phyloP scores from a whole-genome alignment of 2,797 vertebrate genomes.

The Cuniculus paca region DNA sequence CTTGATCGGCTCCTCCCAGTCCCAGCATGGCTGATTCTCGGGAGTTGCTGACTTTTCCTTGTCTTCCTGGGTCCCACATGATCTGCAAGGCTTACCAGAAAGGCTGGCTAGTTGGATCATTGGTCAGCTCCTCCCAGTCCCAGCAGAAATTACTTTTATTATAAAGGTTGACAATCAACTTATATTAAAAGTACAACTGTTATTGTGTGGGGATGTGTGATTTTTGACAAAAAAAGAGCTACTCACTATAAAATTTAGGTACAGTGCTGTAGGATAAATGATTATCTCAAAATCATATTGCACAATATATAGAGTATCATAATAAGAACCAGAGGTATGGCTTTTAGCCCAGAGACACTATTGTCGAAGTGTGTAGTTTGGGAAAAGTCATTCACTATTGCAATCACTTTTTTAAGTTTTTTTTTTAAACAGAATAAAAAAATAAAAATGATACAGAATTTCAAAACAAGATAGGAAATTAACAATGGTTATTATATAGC shows the following conservation, averaged over 20 bases:
- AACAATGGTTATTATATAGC: too few relatives aligned
- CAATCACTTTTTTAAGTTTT: neutral
- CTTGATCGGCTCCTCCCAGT: too few relatives aligned
- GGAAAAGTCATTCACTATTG: neutral
- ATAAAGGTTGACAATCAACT: neutral
- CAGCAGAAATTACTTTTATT: slow-evolving; percentile 5
- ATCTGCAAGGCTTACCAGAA: too few relatives aligned
- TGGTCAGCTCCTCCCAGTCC: too few relatives aligned
- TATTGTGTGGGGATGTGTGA: neutral
- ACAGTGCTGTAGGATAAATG: neutral
- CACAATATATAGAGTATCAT: neutral
- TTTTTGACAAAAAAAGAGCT: neutral
- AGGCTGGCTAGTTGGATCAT: too few relatives aligned
- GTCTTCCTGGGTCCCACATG: too few relatives aligned
- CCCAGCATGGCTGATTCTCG: too few relatives aligned
- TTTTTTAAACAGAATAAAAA: too few relatives aligned
- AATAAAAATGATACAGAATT: too few relatives aligned
- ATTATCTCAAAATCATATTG: neutral
- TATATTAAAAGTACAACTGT: neutral
- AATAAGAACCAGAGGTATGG: neutral
- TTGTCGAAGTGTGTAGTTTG: neutral
- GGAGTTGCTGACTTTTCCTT: too few relatives aligned
- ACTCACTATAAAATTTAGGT: neutral
- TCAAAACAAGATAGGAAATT: too few relatives aligned
- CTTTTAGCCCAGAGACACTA: neutral